Conservation (phyloP, 2,797 vertebrate genomes). For the Hybognathus amarus region DNA sequence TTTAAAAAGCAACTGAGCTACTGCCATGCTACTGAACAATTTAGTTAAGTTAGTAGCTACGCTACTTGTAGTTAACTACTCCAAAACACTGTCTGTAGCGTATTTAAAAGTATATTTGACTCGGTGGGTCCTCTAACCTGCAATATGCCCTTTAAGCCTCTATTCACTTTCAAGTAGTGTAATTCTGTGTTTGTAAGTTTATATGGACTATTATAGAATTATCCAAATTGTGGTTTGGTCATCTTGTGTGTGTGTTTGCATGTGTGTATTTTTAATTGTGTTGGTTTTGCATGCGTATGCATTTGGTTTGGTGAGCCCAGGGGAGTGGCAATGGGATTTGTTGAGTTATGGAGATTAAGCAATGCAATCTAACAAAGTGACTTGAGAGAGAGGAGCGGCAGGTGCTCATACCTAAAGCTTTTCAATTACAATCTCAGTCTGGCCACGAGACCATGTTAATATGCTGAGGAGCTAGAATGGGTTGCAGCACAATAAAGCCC, state of each 20-base stretch:
- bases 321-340: not conserved
- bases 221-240: conserved; percentile 30
- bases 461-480: not conserved
- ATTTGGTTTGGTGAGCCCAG: not conserved
- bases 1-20: no score
- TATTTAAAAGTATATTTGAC: no score
- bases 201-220: not conserved
- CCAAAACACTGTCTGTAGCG: no score
- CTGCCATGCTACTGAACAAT: no score
- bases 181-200: not conserved
- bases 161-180: not conserved
- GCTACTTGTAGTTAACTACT: no score
- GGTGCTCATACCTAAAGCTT: conserved; percentile 23
- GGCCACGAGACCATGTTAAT: not conserved
- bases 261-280: not conserved
- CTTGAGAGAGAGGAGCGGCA: not conserved
- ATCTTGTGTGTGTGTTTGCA: conserved; percentile 14
- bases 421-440: conserved; percentile 39
- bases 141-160: no score
- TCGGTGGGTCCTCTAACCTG: no score
- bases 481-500: not conserved
- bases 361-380: conserved; percentile 59
- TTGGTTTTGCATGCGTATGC: conserved; percentile 29
- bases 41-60: no score
- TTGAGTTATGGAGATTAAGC: conserved; percentile 54